Evolutionary conservation across 2,888 invertebrate species (phyloP).

Genomic region (Ormia ochracea): DNA sequence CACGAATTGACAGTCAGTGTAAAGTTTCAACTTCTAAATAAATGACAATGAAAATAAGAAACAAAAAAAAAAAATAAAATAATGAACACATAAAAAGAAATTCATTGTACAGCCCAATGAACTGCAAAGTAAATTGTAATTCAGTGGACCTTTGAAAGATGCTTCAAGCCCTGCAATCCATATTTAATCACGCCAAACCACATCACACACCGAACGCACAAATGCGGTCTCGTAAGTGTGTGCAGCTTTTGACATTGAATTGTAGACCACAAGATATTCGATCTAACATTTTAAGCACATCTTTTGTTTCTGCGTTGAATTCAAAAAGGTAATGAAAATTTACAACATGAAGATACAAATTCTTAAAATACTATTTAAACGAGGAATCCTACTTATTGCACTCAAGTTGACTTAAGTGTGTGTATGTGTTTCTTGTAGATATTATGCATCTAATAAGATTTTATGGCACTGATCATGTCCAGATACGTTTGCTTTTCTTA

Average conservation of each 20-base stretch:
- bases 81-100: not conserved
- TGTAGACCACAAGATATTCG: not conserved
- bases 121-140: slow-evolving; percentile 22
- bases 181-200: slow-evolving; percentile 44
- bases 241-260: slow-evolving; percentile 3
- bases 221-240: not conserved
- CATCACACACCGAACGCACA: not conserved
- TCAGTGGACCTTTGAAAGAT: not conserved
- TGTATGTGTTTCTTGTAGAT: not conserved
- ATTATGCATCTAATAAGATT: slow-evolving; percentile 45
- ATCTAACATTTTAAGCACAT: not conserved
- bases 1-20: not conserved
- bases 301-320: not conserved
- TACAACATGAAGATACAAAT: slow-evolving; percentile 40
- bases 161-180: slow-evolving; percentile 26
- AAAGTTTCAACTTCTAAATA: slow-evolving; percentile 8
- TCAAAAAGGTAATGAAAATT: slow-evolving; percentile 46
- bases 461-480: not conserved
- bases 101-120: slow-evolving; percentile 26
- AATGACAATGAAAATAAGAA: slow-evolving; percentile 2
- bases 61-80: not conserved
- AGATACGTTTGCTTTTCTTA: not conserved
- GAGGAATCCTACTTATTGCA: not conserved
- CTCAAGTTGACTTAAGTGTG: not conserved
- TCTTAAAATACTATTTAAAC: slow-evolving; percentile 37